Evolutionary conservation across 1,140 invertebrate genomes (phyloP).

Genomic region (Ceratina japonica): DNA sequence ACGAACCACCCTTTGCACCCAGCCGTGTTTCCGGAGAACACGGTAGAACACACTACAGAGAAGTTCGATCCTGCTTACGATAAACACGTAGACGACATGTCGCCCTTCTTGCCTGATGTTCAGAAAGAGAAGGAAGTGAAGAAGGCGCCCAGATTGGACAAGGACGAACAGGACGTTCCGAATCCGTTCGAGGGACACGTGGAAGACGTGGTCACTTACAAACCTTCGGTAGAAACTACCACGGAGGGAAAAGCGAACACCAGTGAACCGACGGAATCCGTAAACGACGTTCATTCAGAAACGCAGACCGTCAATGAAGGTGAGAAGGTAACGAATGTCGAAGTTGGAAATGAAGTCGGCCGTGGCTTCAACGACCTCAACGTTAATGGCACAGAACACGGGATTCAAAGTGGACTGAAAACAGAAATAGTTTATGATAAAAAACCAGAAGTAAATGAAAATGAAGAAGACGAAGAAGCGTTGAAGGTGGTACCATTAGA

Average conservation of each 20-base stretch:
- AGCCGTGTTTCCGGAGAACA: conserved; percentile 52
- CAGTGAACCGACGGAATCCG: conserved; percentile 45
- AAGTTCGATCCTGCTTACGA: conserved; percentile 55
- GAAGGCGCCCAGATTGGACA: conserved; percentile 74
- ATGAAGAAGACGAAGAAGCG: conserved; percentile 34
- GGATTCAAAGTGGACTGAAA: not conserved
- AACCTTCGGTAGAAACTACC: conserved; percentile 1
- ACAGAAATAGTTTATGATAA: conserved; percentile 14
- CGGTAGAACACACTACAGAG: conserved; percentile 50
- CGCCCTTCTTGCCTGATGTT: conserved; percentile 83
- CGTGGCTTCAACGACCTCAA: not conserved
- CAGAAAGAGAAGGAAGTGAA: conserved; percentile 67
- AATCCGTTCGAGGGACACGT: conserved; percentile 75
- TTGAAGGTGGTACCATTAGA: conserved; percentile 53
- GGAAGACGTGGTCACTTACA: conserved; percentile 67
- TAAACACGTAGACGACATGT: conserved; percentile 79
- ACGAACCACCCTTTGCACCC: conserved; percentile 59
- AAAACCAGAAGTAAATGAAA: not conserved
- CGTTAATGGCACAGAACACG: conserved; percentile 25
- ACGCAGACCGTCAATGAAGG: not conserved
- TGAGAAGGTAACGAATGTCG: not conserved
- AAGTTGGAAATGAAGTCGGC: not conserved
- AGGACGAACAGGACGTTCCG: conserved; percentile 73
- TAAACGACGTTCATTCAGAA: conserved; percentile 38
- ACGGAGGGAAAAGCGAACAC: conserved; percentile 13